Base-by-base conservation (phyloP, 1,140 invertebrate genomes). In the Macrobrachium nipponense region DNA sequence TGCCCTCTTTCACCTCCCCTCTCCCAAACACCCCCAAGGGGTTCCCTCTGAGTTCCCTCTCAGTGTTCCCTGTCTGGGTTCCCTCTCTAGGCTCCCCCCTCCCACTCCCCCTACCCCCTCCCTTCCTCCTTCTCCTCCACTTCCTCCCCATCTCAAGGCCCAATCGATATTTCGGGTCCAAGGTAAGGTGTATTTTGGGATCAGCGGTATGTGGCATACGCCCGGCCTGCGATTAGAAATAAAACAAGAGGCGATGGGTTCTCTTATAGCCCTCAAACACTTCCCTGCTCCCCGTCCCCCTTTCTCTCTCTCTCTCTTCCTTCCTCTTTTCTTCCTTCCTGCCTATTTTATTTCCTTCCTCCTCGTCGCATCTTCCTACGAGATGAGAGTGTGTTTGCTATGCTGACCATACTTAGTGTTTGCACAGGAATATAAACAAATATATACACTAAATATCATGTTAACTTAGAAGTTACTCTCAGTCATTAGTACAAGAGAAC, bases 161-260 rank as follows among this genome's bases (percentile, higher is more conserved):
- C n/a, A 73, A 18, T 14, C 36, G 36, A 23, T 73, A 73, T 73
- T 44, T 73, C 18, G 43, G 51, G 36, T 51, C 23, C 72, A 14
- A 44, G 36, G 72, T 36, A 73, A 73, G 27, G 36, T 36, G 15
- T 73, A 73, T 73, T 73, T 73, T 73, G 36, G 51, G 72, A 20
- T 44, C 15, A 20, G 10, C 15, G 72, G 72, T 44, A 73, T 73
- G 43, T 51, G 43, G 51, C 36, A 20, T 18, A 73, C 72, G 72
- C 72, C 23, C 72, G 36, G 72, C 36, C 72, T 73, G 72, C 72
- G 51, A 44, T 73, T 44, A 20, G 72, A 73, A 73, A 73, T 44
- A 73, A 73, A 44, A 36, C 72, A 51, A 51, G 51, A 51, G 51
- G 51, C 7, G 51, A 51, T 51, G 51, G 51, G 51, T 51, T 51